Conservation (phyloP, 2,113 vertebrate genomes). For the Heloderma charlesbogerti region DNA sequence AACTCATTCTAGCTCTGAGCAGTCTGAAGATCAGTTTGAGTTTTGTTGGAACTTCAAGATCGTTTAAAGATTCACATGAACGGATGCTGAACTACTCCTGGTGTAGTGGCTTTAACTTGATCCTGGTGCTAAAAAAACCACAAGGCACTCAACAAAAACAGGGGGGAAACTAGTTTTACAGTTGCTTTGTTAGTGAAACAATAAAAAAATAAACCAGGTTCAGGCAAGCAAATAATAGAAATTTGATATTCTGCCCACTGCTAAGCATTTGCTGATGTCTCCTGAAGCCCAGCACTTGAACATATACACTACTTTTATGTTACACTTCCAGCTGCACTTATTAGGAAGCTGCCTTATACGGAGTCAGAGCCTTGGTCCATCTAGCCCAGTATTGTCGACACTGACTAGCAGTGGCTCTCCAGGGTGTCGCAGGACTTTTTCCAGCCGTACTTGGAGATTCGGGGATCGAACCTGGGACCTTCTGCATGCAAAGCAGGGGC, state of each 20-base stretch:
- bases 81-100: not conserved
- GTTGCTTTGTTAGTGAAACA: not conserved
- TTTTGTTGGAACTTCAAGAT: not conserved
- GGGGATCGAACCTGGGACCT: too few relatives aligned
- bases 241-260: not conserved
- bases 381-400: too few relatives aligned
- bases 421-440: too few relatives aligned
- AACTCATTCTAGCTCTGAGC: not conserved
- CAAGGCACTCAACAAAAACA: not conserved
- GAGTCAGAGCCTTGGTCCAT: too few relatives aligned
- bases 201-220: not conserved
- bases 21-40: not conserved
- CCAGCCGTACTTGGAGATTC: too few relatives aligned
- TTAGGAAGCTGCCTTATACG: too few relatives aligned
- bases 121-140: not conserved
- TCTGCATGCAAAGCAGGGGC: too few relatives aligned
- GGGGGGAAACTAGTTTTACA: not conserved
- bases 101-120: not conserved
- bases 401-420: too few relatives aligned
- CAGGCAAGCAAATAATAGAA: not conserved
- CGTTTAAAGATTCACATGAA: not conserved
- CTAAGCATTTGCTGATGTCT: not conserved
- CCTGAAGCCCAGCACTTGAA: not conserved
- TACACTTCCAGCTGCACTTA: not conserved
- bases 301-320: not conserved